Conservation (phyloP, 2,888 invertebrate genomes). For the Nomada hirtipes region DNA sequence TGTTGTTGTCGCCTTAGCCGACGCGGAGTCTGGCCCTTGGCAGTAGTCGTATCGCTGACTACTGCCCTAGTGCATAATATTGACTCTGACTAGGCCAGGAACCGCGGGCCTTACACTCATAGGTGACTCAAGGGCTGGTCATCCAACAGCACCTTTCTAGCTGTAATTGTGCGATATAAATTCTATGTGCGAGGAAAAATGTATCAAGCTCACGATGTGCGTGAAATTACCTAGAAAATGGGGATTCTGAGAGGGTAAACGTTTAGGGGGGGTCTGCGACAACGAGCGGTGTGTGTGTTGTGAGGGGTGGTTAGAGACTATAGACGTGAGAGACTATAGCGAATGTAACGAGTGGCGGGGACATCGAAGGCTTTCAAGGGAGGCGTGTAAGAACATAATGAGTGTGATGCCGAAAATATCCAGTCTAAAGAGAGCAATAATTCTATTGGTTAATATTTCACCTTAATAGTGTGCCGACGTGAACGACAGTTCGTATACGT, state of each 20-base stretch:
- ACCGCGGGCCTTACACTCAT: no score
- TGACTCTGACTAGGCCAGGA: no score
- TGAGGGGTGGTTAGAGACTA: slow-evolving; percentile 11
- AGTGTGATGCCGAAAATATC: slow-evolving; percentile 16
- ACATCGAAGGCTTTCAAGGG: slow-evolving; percentile 27
- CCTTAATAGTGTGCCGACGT: not conserved
- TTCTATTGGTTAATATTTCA: not conserved
- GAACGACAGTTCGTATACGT: not conserved
- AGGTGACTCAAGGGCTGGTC: no score
- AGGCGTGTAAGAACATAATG: slow-evolving; percentile 2
- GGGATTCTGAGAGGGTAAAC: not conserved
- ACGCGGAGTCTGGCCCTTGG: no score
- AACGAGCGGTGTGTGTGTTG: not conserved
- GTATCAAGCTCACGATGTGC: not conserved
- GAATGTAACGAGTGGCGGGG: slow-evolving; percentile 8
- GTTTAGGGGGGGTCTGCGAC: not conserved
- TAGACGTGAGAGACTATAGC: slow-evolving; percentile 4
- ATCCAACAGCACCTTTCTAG: no score
- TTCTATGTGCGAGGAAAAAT: not conserved
- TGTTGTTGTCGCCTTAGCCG: no score
- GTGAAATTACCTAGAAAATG: not conserved
- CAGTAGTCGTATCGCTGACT: no score
- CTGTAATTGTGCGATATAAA: no score
- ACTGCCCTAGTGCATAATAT: no score
- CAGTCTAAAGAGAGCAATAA: not conserved